Evolutionary conservation across 2,113 vertebrate genomes (phyloP), one percentile per base, ranked within the genome.

Genomic region (Calyptommatus sinebrachiatus): DNA sequence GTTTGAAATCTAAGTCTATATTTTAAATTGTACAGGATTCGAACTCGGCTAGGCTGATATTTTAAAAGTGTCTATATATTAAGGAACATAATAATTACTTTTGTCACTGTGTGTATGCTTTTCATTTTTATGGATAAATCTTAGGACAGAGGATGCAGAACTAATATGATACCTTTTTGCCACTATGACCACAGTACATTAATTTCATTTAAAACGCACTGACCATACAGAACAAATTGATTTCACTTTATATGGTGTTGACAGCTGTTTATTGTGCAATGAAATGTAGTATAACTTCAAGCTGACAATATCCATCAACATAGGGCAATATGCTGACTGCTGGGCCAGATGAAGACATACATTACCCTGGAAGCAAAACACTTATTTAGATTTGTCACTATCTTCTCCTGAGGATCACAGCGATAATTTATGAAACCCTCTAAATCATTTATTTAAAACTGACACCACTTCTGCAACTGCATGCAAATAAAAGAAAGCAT

Each of bases 241-340:
- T 98, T 98, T 98, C 96, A 96, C 96, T 99, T 98, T 97, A 97
- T 97, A 96, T 96, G 96, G 92, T 92, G 96, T 96, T 98, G 98
- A 99, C 97, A 99, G 96, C 96, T 97, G 97, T 99, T 99, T 99
- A 98, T 98, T 98, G 98, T 98, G 97, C 97, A 97, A 95, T 98
- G 97, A 98, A 98, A 99, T 99, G 98, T 97, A 96, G 96, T 97
- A 96, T 95, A 95, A 96, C 96, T 95, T 96, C 95, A 94, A 94
- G 94, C 96, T 97, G 97, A 98, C 97, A 97, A 96, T 97, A 99
- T 99, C 97, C 97, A 99, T 99, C 97, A 99, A 96, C 94, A 91
- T 81, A 87, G 96, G 97, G 96, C 97, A 96, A 97, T 97, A 95
- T 96, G 97, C 97, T 98, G 97, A 98, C 97, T 98, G 95, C 96